These are phyloP conservation scores for Distichodus sexfasciatus DNA, from an alignment of 2,797 vertebrate species.

Conservation along the genomic window DNA sequence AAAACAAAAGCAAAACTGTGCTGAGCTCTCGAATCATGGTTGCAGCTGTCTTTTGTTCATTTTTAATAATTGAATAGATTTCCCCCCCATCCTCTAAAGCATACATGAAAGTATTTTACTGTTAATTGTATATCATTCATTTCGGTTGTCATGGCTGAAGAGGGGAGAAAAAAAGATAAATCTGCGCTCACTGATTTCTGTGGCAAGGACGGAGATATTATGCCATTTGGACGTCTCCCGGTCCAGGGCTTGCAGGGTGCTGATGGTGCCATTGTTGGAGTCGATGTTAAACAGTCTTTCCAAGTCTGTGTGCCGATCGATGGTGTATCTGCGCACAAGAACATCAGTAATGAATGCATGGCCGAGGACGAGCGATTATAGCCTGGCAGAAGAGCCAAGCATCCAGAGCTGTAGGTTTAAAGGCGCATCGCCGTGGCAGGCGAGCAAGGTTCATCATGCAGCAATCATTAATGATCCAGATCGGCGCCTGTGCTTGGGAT, in stretches of 20 bases:
- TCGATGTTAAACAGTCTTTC: slow-evolving; percentile 91
- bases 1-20: slow-evolving; percentile 11
- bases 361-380: slow-evolving; percentile 31
- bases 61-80: background rate
- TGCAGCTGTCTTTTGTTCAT: slow-evolving; percentile 8
- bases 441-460: slow-evolving; percentile 30
- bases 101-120: slow-evolving; percentile 4
- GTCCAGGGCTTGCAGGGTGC: slow-evolving; percentile 87
- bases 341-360: slow-evolving; percentile 37
- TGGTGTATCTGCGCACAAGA: slow-evolving; percentile 82
- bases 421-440: slow-evolving; percentile 11
- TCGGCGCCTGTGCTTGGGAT: slow-evolving; percentile 17
- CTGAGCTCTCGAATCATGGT: slow-evolving; percentile 1
- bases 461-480: slow-evolving; percentile 28
- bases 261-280: slow-evolving; percentile 91
- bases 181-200: slow-evolving; percentile 86
- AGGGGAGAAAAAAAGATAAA: background rate
- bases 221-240: slow-evolving; percentile 93
- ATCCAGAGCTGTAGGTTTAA: slow-evolving; percentile 19
- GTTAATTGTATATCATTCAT: slow-evolving; percentile 13
- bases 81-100: background rate
- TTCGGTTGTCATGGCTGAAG: background rate
- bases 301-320: slow-evolving; percentile 89
- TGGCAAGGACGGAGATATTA: slow-evolving; percentile 91
- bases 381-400: slow-evolving; percentile 9